Evolutionary conservation across 2,797 vertebrate species (phyloP), one percentile per base, ranked within the genome.

Genomic region (Microctenopoma stevenorrisi): DNA sequence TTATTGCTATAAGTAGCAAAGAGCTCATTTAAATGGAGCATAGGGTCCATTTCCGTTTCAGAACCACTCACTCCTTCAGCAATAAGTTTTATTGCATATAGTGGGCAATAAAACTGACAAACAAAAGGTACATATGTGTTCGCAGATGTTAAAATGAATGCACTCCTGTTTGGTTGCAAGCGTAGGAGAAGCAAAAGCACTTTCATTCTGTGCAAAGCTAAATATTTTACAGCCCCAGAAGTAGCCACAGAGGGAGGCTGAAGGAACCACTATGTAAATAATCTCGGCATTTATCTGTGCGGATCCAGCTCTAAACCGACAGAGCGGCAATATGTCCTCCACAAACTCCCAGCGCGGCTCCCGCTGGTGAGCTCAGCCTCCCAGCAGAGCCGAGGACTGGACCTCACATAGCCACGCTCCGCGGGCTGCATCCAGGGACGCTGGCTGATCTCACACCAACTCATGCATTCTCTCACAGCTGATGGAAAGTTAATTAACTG

Each of bases 401-500:
- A 48, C 72, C 52, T 46, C 64, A 62, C 64, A 70, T 47, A 42
- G 47, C 67, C 78, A 47, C 2, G 56, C 70, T 84, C 69, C 0
- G 26, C 67, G 48, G 56, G 56, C 76, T 72, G 68, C 65, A 76
- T 85, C 74, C 46, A 78, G 60, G 51, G 62, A 62, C 43, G 77
- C 63, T 47, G 43, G 74, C 58, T 46, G 44, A 22, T 28, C 60
- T 63, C 55, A 28, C 58, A 66, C 74, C 66, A 49, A 66, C 69
- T 82, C 77, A 65, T 64, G 64, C 56, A 47, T 77, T 46, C 68
- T 82, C 78, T 82, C 78, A 49, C 56, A 64, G 70, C 73, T 60
- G 47, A 86, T 78, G 78, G 79, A 86, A 88, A 92, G 88, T 89
- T 93, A 91, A 94, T 93, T 91, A 91, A 90, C 84, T 89, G 83